Evolutionary conservation across 2,888 invertebrate species (phyloP).

Genomic region (Lasioglossum morio): DNA sequence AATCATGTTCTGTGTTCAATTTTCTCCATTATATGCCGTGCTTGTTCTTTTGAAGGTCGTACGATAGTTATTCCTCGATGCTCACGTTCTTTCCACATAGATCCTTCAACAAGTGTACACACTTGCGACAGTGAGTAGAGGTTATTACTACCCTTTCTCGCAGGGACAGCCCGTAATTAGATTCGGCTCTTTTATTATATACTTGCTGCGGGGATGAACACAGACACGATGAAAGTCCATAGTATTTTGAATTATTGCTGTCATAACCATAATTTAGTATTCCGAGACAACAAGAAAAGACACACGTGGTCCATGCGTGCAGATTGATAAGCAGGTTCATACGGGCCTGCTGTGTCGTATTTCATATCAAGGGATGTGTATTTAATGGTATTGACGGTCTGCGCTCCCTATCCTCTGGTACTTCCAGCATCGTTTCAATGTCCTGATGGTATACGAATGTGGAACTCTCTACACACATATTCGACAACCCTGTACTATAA

Average conservation of each 20-base stretch:
- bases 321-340: slow-evolving; percentile 49
- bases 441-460: background rate
- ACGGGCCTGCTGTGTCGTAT: slow-evolving; percentile 17
- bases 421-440: slow-evolving; percentile 2
- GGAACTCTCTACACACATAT: background rate
- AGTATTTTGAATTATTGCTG: slow-evolving; percentile 52
- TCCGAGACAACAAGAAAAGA: slow-evolving; percentile 21
- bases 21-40: background rate
- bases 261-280: slow-evolving; percentile 57
- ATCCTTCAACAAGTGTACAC: background rate
- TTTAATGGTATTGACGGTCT: slow-evolving; percentile 38
- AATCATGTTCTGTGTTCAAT: background rate
- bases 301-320: slow-evolving; percentile 10
- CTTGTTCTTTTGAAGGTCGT: slow-evolving; percentile 10
- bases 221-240: slow-evolving; percentile 43
- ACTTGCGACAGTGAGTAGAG: background rate
- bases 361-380: slow-evolving; percentile 26
- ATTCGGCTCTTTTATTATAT: slow-evolving; percentile 50
- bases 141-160: slow-evolving; percentile 25
- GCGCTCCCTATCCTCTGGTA: background rate
- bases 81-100: background rate
- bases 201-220: slow-evolving; percentile 31
- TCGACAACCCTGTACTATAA: background rate
- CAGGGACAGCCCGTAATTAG: slow-evolving; percentile 58
- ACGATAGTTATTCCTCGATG: background rate